Percentiles rank a stretch among this genome's conserved stretches.
phyloP scores from a whole-genome alignment of 2,113 vertebrate species.

The Heteronetta atricapilla region DNA sequence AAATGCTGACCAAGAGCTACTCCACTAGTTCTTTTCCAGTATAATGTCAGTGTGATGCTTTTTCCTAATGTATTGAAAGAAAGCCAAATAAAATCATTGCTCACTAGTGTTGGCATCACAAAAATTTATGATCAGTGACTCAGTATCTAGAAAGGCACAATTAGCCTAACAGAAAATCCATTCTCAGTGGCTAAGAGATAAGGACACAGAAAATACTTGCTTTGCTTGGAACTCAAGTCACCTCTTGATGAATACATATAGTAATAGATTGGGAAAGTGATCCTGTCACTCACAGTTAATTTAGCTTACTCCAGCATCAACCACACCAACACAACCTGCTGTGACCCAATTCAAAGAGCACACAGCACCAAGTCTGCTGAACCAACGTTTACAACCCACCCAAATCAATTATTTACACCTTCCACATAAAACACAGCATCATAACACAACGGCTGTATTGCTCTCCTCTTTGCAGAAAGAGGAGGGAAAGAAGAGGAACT shows the following conservation, averaged over 20 bases:
- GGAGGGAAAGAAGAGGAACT: neutral
- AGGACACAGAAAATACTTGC: neutral
- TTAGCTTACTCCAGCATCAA: neutral
- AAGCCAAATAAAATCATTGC: neutral
- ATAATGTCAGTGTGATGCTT: neutral
- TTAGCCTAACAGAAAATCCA: neutral
- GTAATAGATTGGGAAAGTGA: neutral
- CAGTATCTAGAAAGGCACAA: neutral
- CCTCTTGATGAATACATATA: neutral
- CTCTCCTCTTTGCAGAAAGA: fast-evolving
- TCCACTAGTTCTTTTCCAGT: neutral
- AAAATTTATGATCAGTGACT: neutral
- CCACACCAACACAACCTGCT: neutral
- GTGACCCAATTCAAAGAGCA: neutral
- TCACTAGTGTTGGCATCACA: neutral
- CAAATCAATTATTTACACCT: neutral
- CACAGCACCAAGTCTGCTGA: neutral
- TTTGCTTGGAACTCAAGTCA: neutral
- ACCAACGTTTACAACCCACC: neutral
- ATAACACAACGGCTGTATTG: neutral
- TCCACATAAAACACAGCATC: neutral
- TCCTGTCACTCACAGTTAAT: neutral
- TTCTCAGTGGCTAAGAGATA: neutral
- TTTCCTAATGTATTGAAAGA: neutral
- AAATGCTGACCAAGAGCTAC: neutral